phyloP scores from a whole-genome alignment of 2,113 vertebrate genomes.

The Oryzias celebensis region DNA sequence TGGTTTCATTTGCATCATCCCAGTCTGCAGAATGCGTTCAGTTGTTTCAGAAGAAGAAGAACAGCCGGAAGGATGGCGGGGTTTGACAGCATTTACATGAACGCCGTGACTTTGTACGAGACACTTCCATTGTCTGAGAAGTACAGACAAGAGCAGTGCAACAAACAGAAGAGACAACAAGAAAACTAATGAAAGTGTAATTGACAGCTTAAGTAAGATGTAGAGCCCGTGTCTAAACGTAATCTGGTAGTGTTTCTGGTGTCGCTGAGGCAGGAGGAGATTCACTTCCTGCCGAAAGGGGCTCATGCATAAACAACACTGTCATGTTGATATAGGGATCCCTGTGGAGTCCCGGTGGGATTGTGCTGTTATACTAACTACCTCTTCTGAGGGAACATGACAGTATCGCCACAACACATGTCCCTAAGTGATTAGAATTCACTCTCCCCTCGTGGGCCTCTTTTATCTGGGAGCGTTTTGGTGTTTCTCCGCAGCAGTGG shows the following conservation, averaged over 20 bases:
- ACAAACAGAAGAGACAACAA: constrained; percentile 30
- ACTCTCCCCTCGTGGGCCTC: constrained; percentile 45
- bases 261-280: constrained; percentile 45
- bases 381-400: constrained; percentile 66
- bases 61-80: background rate
- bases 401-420: constrained; percentile 68
- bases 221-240: constrained; percentile 26
- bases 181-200: constrained; percentile 35
- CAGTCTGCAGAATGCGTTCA: background rate
- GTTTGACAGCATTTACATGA: constrained; percentile 26
- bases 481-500: constrained; percentile 41
- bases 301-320: constrained; percentile 74
- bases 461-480: constrained; percentile 59
- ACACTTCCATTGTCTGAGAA: constrained; percentile 15
- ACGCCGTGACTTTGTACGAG: constrained; percentile 5
- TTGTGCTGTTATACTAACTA: constrained; percentile 67
- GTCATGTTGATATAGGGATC: constrained; percentile 67
- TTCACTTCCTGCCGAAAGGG: constrained; percentile 53
- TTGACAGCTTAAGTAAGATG: constrained; percentile 41
- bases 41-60: too few relatives aligned
- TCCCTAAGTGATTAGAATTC: constrained; percentile 70
- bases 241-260: constrained; percentile 33
- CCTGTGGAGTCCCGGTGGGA: constrained; percentile 48
- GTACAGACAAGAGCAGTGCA: constrained; percentile 1
- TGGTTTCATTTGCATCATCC: constrained; percentile 27